Evolutionary conservation across 2,888 invertebrate species (phyloP), one percentile per base, ranked within the genome.

Genomic region (Drosophila maculinotata): DNA sequence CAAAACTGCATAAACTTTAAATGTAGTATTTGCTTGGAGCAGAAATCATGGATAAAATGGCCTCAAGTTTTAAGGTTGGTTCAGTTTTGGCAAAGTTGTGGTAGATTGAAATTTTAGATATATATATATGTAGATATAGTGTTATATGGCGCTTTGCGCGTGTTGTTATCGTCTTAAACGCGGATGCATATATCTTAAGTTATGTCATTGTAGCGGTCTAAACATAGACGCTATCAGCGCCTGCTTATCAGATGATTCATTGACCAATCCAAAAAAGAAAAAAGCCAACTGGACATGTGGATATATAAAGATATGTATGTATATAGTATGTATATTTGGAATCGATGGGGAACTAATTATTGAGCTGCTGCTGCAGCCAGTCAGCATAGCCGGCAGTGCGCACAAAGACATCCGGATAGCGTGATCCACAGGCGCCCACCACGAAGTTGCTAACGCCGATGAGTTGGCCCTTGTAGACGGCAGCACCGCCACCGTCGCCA

Each of bases 401-500:
- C 1, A 82, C 74, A 47, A 78, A 88, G 2, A 90, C 84, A 65
- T 90, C 87, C 1, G 90, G 90, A 48, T 87, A 90, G 1, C 79
- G 82, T 1, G 90, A 87, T 0, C 90, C 90, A 8, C 90, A 90
- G 31, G 89, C 58, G 1, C 90, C 90, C 7, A 90, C 79, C 28
- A 89, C 80, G 42, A 90, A 89, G 23, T 78, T 87, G 44, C 68
- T 76, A 3, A 87, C 51, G 2, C 89, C 91, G 0, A 91, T 69
- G 10, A 90, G 52, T 38, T 81, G 83, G 2, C 66, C 70, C 1
- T 86, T 60, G 45, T 87, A 83, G 20, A 89, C 76, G 8, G 89
- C 90, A 20, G 84, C 83, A 36, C 88, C 84, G 35, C 91, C 91
- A 2, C 90, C 90, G 47, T 91, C 91, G 8, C 91, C 91, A 26